A percentile compares a stretch with the other conserved stretches of the same genome.
Conservation (phyloP, 2,888 invertebrate genomes). For the Steinernema scapterisci region DNA sequence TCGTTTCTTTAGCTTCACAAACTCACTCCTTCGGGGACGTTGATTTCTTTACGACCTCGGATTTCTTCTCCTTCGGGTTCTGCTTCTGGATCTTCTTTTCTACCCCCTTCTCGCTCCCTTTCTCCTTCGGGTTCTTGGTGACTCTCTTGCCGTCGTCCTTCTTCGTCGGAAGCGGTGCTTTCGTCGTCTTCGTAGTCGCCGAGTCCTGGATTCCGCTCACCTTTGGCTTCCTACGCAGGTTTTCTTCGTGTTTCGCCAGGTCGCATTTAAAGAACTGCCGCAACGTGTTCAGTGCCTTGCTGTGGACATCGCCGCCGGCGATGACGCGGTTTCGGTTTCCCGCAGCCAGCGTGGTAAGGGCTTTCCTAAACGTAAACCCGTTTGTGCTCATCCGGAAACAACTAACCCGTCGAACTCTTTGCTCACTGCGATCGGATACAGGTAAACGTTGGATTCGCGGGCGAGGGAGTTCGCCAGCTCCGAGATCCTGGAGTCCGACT, state of each 20-base stretch:
- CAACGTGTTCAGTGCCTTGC: conserved; percentile 1
- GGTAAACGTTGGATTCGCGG: background rate
- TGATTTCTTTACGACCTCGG: no score
- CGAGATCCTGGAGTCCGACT: background rate
- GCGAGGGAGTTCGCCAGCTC: background rate
- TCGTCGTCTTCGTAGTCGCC: background rate
- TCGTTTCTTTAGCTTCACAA: background rate
- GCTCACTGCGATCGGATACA: background rate
- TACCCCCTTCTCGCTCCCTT: no score
- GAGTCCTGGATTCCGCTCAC: background rate
- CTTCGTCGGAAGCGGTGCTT: background rate
- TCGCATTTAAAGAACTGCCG: conserved; percentile 8
- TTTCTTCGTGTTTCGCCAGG: background rate
- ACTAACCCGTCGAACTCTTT: conserved; percentile 1
- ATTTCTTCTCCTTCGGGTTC: no score
- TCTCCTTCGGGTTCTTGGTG: background rate
- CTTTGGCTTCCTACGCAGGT: background rate
- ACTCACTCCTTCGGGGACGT: background rate
- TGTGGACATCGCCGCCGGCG: conserved; percentile 20
- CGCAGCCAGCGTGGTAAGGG: background rate
- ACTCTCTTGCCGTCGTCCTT: background rate
- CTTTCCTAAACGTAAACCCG: background rate
- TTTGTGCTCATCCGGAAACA: background rate
- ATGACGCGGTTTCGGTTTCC: background rate
- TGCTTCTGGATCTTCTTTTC: no score